Percentiles rank a stretch among this genome's conserved stretches.
Conservation (phyloP, 2,797 vertebrate species). For the Platyrinchus mystaceus region DNA sequence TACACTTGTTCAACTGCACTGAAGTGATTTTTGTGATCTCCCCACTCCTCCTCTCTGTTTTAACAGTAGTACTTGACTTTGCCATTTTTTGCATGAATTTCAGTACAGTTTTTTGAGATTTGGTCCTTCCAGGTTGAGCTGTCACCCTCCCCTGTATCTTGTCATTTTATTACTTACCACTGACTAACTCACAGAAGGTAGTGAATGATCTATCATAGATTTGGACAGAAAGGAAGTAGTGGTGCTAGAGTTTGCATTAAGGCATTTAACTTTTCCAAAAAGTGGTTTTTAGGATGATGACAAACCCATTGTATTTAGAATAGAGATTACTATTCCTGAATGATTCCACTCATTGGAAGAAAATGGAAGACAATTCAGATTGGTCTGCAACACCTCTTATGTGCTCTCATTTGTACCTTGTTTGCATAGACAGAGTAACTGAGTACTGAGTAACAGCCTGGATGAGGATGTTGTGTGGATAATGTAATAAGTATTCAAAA, state of each 20-base stretch:
- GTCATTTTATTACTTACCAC: not conserved
- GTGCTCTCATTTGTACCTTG: not conserved
- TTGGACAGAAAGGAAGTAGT: not conserved
- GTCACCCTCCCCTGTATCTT: not conserved
- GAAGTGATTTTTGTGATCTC: not conserved
- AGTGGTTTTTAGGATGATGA: not conserved
- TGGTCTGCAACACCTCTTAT: not conserved
- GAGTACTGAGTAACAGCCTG: not conserved
- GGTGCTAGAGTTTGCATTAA: not conserved
- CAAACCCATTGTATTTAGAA: not conserved
- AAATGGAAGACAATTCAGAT: not conserved
- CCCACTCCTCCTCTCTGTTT: accelerated
- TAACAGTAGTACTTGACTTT: not conserved
- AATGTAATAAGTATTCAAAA: not conserved
- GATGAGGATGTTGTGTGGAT: not conserved
- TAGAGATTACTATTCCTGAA: not conserved
- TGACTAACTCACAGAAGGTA: not conserved
- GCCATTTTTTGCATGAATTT: not conserved
- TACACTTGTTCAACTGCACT: not conserved
- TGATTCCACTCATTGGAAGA: not conserved
- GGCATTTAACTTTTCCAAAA: not conserved
- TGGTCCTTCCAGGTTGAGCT: not conserved
- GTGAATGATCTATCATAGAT: not conserved
- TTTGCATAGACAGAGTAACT: not conserved
- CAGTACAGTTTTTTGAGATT: not conserved